A percentile compares a stretch with the other conserved stretches of the same genome.
Evolutionary conservation across 1,140 invertebrate species (phyloP).

Genomic region (Lepidostoma basale): DNA sequence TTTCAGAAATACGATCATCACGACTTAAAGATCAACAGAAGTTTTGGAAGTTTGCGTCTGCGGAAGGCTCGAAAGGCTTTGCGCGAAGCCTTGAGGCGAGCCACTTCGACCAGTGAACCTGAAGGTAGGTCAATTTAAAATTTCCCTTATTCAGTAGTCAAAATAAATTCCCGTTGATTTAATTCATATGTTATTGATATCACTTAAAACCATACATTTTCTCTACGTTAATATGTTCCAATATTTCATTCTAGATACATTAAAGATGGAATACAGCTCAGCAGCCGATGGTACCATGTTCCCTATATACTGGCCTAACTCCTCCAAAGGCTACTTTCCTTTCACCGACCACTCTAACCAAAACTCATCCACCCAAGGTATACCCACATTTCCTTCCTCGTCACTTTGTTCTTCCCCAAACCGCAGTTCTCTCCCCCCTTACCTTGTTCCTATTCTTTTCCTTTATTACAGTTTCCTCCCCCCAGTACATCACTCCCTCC

Average conservation of each 20-base stretch:
- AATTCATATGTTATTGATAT: no score
- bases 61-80: slow-evolving; percentile 54
- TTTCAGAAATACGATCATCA: not conserved
- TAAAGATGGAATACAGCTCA: not conserved
- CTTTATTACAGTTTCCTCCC: slow-evolving; percentile 14
- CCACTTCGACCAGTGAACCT: slow-evolving; percentile 42
- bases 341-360: not conserved
- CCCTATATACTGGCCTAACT: not conserved
- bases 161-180: no score
- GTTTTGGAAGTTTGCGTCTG: slow-evolving; percentile 49
- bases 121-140: not conserved
- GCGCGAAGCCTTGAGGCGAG: slow-evolving; percentile 52
- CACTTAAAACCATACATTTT: no score
- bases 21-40: not conserved
- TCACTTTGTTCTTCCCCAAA: not conserved
- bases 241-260: not conserved
- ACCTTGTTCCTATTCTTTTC: not conserved
- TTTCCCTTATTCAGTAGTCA: not conserved
- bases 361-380: not conserved
- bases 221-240: no score
- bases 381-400: not conserved
- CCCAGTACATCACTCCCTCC: not conserved
- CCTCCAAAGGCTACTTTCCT: not conserved
- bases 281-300: not conserved
- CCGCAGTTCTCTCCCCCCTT: not conserved